Conservation (phyloP, 2,797 vertebrate species). For the Rhinophrynus dorsalis region DNA sequence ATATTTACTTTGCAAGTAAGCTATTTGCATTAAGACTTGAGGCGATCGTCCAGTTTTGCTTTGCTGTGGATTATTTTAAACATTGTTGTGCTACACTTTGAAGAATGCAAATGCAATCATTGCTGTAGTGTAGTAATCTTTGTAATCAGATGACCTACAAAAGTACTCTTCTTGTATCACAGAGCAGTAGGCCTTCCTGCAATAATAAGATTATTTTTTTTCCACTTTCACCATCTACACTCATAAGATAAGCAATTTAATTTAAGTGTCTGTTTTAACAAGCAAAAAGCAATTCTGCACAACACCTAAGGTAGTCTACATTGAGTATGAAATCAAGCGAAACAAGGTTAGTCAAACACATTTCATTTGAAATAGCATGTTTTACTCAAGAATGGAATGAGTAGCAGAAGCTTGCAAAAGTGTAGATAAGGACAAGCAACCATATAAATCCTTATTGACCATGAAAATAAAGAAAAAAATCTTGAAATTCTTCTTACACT, state of each 20-base stretch:
- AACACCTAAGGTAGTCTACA: conserved; percentile 20
- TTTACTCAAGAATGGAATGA: conserved; percentile 23
- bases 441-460: conserved; percentile 13
- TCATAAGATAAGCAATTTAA: conserved; percentile 40
- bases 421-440: conserved; percentile 21
- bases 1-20: background rate
- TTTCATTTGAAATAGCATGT: conserved; percentile 37
- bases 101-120: conserved; percentile 22
- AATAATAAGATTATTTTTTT: conserved; percentile 21
- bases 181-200: background rate
- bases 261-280: conserved; percentile 49
- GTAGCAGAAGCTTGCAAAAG: conserved; percentile 6
- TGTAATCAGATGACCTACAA: conserved; percentile 41
- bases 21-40: background rate
- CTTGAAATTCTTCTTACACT: background rate
- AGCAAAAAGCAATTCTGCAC: conserved; percentile 27
- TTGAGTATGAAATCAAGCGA: conserved; percentile 40
- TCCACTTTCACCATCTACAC: background rate
- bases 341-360: conserved; percentile 42
- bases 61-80: conserved; percentile 26
- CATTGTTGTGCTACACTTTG: conserved; percentile 13
- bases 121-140: background rate
- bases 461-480: conserved; percentile 4
- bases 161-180: conserved; percentile 15
- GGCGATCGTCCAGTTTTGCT: conserved; percentile 1